Percentiles rank a stretch among this genome's conserved stretches.
Evolutionary conservation across 2,113 vertebrate species (phyloP).

Genomic region (Quiscalus mexicanus): DNA sequence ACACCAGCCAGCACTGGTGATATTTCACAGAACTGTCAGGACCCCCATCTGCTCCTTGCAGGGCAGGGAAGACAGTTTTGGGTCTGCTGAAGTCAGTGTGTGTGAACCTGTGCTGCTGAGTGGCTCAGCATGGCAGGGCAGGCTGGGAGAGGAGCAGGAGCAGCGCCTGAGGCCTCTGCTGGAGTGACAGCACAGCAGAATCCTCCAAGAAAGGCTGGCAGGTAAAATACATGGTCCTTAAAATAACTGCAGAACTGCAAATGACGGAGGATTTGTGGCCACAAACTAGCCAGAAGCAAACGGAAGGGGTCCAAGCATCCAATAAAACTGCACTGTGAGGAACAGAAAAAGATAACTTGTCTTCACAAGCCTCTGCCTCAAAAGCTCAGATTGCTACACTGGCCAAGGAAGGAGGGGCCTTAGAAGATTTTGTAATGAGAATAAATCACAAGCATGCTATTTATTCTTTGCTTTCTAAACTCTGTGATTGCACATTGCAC

Average conservation of each 20-base stretch:
- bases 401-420: not conserved
- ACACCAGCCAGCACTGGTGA: not conserved
- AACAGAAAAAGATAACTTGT: not conserved
- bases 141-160: not conserved
- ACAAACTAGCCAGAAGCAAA: not conserved
- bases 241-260: not conserved
- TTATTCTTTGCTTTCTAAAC: not conserved
- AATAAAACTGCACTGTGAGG: not conserved
- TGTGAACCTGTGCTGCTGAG: not conserved
- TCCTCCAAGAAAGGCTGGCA: not conserved
- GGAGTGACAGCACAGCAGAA: not conserved
- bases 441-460: not conserved
- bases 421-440: not conserved
- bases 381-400: not conserved
- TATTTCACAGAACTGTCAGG: not conserved
- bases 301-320: not conserved
- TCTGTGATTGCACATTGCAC: not conserved
- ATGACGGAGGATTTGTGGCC: not conserved
- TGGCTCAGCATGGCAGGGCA: not conserved
- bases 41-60: rapidly evolving
- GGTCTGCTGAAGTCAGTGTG: not conserved
- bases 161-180: not conserved
- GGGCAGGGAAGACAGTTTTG: not conserved
- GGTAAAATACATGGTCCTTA: not conserved
- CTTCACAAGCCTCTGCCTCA: not conserved